Percentiles rank a stretch among this genome's conserved stretches.
phyloP scores from a whole-genome alignment of 2,113 vertebrate genomes.

The Stigmatopora nigra region DNA sequence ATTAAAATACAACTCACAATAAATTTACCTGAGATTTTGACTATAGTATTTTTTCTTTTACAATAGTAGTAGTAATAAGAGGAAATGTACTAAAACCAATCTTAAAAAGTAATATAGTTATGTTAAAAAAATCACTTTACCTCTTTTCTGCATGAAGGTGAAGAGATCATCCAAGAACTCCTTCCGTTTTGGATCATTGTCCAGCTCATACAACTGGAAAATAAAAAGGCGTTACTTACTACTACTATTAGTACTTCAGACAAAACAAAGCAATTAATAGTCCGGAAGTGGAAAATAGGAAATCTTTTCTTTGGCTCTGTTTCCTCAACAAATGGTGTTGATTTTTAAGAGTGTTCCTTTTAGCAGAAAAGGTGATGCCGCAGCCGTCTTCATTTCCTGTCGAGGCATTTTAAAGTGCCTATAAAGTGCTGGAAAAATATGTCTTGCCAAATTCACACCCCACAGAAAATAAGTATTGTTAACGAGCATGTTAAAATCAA shows the following conservation, averaged over 20 bases:
- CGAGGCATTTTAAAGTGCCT: conserved; percentile 5
- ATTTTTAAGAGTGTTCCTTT: not conserved
- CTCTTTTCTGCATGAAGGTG: conserved; percentile 96
- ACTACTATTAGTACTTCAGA: not conserved
- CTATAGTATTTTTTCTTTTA: too few relatives aligned
- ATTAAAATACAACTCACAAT: too few relatives aligned
- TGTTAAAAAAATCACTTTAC: conserved; percentile 50
- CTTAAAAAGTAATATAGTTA: too few relatives aligned
- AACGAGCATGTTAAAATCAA: too few relatives aligned
- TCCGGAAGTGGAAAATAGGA: not conserved
- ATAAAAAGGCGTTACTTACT: conserved; percentile 4
- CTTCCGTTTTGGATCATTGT: conserved; percentile 87
- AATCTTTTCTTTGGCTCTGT: not conserved
- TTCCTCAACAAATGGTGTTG: not conserved
- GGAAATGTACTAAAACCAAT: too few relatives aligned
- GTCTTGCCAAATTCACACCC: too few relatives aligned
- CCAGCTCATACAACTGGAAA: conserved; percentile 87
- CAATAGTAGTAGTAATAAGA: too few relatives aligned
- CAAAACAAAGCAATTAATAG: not conserved
- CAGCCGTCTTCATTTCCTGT: conserved; percentile 4
- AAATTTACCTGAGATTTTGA: too few relatives aligned
- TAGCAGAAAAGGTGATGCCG: not conserved
- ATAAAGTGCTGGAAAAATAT: too few relatives aligned
- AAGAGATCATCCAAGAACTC: conserved; percentile 97
- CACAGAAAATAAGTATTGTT: too few relatives aligned